These are phyloP conservation scores for Elaeidobius kamerunicus DNA, from an alignment of 2,888 invertebrate species.

Conservation along the genomic window DNA sequence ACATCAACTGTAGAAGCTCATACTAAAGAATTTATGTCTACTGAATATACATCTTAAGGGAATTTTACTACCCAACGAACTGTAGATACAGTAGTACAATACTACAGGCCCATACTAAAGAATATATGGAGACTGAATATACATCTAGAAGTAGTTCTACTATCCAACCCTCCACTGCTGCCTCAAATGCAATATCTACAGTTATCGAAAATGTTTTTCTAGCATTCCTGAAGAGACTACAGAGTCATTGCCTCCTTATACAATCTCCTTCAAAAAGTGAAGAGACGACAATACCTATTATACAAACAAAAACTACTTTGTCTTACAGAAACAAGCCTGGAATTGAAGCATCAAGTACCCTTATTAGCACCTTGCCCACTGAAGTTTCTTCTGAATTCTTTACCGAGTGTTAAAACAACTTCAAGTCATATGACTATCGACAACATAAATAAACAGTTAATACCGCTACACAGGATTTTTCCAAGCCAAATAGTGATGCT, in stretches of 20 bases:
- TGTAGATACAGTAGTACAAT: background rate
- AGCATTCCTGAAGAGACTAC: background rate
- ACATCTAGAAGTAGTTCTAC: background rate
- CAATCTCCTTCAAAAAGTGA: too few species aligned
- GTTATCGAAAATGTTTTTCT: background rate
- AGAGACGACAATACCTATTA: too few species aligned
- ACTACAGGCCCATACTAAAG: background rate
- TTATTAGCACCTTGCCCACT: background rate
- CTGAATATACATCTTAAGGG: too few species aligned
- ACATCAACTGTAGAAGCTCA: too few species aligned
- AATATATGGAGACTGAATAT: background rate
- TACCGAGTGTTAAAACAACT: background rate
- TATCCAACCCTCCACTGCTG: background rate
- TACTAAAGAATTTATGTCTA: too few species aligned
- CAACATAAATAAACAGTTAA: background rate
- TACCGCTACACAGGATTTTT: conserved; percentile 13
- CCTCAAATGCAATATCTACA: background rate
- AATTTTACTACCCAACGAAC: background rate
- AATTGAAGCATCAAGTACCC: conserved; percentile 11
- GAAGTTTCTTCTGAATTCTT: conserved; percentile 3
- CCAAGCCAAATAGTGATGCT: too few species aligned
- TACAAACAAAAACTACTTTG: conserved; percentile 4
- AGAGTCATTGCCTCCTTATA: background rate
- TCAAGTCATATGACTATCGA: background rate
- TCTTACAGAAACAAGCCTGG: conserved; percentile 14